Base-by-base conservation (phyloP, 2,888 invertebrate genomes). In the Serrognathus titanus region DNA sequence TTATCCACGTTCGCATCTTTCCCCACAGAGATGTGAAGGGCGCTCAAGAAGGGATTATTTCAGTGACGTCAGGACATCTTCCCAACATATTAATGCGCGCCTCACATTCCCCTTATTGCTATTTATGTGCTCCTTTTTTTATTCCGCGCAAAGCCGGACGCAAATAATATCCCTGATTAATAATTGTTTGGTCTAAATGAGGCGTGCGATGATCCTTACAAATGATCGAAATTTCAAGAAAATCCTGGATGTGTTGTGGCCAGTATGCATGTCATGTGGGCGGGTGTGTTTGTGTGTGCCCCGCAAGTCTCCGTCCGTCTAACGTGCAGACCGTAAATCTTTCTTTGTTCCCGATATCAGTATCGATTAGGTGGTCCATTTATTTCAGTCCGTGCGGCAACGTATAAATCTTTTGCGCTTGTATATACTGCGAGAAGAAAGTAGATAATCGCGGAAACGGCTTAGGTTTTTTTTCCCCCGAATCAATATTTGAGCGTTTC, bases 331-430 rank as follows among this genome's bases (percentile, higher is more conserved):
- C 64, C 59, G 72, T 74, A 73, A 73, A 74, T 74, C 73, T 73
- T 63, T 64, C 66, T 66, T 65, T 69, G 69, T 71, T 69, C 66
- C 16, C 66, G 69, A 70, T 74, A 75, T 75, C 76, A 74, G 73
- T 75, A 76, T 75, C 75, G 76, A 76, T 76, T 76, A 75, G 70
- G 72, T 71, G 75, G 71, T 67, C 75, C 75, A 75, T 76, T 76
- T 73, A 71, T 76, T 74, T 68, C 69, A 68, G 70, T 68, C 72
- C 68, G 69, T 70, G 73, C 73, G 70, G 69, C 67, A 73, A 73
- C 67, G 64, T 65, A 76, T 75, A 75, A 75, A 76, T 75, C 75
- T 75, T 74, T 55, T 43, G 9, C 12, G 43, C 9, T 16, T 43
- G 43, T 43, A 40, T 40, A 40, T 40, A 43, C 43, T 43, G 43